phyloP scores from a whole-genome alignment of 2,888 invertebrate genomes.

The Eucriotettix oculatus region DNA sequence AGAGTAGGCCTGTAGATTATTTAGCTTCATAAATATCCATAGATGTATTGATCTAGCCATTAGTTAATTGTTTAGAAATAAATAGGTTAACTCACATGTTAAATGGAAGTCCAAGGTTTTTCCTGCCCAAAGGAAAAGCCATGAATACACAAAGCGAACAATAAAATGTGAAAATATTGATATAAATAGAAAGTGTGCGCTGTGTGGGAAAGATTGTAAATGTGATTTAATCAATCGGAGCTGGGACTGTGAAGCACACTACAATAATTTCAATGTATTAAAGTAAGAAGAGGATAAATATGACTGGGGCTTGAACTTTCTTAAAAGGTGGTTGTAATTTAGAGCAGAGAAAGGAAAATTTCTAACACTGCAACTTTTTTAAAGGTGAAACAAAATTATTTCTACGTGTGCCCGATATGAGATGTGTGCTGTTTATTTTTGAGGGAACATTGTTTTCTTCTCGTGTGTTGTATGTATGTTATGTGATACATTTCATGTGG shows the following conservation, averaged over 20 bases:
- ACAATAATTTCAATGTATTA: neutral
- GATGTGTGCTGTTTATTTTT: neutral
- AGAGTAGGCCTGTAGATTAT: slow-evolving; percentile 8
- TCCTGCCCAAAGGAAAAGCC: neutral
- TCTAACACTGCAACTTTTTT: no score
- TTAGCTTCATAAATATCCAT: slow-evolving; percentile 10
- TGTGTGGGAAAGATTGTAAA: no score
- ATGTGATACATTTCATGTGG: neutral
- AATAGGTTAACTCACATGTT: slow-evolving; percentile 1
- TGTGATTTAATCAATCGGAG: no score
- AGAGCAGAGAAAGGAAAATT: no score
- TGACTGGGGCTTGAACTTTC: no score
- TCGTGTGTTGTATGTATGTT: neutral
- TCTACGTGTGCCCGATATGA: neutral
- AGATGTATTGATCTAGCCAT: slow-evolving; percentile 8
- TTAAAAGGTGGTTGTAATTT: no score
- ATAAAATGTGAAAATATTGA: no score
- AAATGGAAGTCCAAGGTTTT: neutral
- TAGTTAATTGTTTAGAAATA: slow-evolving; percentile 8
- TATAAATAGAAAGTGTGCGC: no score
- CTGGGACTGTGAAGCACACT: neutral
- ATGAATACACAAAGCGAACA: no score
- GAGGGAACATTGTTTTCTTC: neutral
- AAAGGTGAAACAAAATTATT: neutral
- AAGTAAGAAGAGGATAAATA: neutral